phyloP scores from a whole-genome alignment of 1,140 invertebrate genomes.

The Anastrepha ludens region DNA sequence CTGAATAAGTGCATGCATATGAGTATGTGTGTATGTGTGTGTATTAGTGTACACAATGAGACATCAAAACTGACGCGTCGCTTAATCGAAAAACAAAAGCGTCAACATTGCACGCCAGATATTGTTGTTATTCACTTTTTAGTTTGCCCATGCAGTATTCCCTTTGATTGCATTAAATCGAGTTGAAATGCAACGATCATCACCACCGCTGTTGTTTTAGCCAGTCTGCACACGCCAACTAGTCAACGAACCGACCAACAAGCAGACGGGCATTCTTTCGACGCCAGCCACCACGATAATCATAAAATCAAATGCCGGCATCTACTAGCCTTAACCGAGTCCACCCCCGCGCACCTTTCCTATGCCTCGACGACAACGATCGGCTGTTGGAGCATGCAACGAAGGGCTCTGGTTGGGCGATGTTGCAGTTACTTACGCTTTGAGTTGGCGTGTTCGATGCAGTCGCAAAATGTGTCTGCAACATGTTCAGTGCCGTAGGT shows the following conservation, averaged over 20 bases:
- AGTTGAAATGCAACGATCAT: neutral
- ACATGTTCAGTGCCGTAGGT: neutral
- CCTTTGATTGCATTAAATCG: neutral
- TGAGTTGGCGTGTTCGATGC: neutral
- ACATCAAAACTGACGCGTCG: neutral
- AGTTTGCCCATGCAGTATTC: neutral
- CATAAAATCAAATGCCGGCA: slow-evolving; percentile 40
- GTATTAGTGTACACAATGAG: neutral
- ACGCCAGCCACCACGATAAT: neutral
- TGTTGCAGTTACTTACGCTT: neutral
- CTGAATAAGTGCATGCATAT: neutral
- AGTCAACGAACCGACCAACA: slow-evolving; percentile 44
- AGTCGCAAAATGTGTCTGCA: neutral
- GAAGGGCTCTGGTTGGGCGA: neutral
- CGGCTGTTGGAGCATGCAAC: neutral
- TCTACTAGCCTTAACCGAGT: too few species aligned
- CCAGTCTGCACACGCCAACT: slow-evolving; percentile 26
- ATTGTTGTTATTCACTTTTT: neutral
- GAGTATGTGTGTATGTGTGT: neutral
- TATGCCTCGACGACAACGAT: neutral
- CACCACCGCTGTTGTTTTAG: neutral
- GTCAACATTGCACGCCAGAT: neutral
- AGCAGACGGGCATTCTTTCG: slow-evolving; percentile 34
- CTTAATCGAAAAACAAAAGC: neutral
- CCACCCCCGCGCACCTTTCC: neutral